A percentile compares a stretch with the other conserved stretches of the same genome.
Conservation (phyloP, 2,113 vertebrate genomes). For the Pterophyllum scalare region DNA sequence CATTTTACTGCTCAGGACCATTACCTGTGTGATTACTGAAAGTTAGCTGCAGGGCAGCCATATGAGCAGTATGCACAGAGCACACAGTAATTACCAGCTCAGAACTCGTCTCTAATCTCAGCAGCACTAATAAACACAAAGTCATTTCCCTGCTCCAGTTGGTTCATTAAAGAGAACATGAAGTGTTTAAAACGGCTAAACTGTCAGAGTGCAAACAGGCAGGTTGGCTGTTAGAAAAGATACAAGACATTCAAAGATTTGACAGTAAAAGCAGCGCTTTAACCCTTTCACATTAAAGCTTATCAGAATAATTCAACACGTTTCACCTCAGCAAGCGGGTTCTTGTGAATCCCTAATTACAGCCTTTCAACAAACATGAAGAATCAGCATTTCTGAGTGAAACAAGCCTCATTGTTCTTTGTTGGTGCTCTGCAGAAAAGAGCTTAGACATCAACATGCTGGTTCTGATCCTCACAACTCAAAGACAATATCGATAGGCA, state of each 20-base stretch:
- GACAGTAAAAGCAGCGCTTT: not conserved
- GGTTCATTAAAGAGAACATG: not conserved
- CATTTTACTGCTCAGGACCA: not conserved
- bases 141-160: not conserved
- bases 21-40: not conserved
- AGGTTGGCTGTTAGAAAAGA: not conserved
- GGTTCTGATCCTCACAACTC: conserved; percentile 61
- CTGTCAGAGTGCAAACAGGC: not conserved
- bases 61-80: not conserved
- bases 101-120: not conserved
- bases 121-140: no score
- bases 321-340: not conserved
- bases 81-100: not conserved
- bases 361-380: conserved; percentile 19
- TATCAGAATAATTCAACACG: conserved; percentile 6
- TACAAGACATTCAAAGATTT: not conserved
- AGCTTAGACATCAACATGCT: conserved; percentile 51
- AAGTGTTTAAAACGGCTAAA: not conserved
- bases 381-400: conserved; percentile 14
- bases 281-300: not conserved
- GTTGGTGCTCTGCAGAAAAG: conserved; percentile 21
- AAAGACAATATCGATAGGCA: conserved; percentile 34
- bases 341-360: conserved; percentile 18
- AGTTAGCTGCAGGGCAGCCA: not conserved
- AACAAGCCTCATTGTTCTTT: conserved; percentile 58